Conservation (phyloP, 2,797 vertebrate genomes). For the Protonibea diacanthus region DNA sequence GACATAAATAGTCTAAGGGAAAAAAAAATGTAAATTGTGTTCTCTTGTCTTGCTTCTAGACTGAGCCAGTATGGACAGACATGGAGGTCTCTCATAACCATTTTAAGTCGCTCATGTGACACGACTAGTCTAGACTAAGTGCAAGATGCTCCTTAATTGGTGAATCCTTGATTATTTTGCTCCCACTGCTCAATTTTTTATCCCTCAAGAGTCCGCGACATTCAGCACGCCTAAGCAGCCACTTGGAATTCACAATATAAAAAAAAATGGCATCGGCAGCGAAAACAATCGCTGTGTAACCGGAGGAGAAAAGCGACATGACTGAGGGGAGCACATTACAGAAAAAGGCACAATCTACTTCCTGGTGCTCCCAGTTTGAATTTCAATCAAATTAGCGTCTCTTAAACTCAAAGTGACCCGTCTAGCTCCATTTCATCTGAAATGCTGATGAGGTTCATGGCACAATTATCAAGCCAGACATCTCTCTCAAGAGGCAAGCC, state of each 20-base stretch:
- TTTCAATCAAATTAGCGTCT: slow-evolving; percentile 86
- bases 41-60: not conserved
- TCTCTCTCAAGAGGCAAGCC: slow-evolving; percentile 81
- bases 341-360: slow-evolving; percentile 81
- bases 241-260: slow-evolving; percentile 66
- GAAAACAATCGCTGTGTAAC: slow-evolving; percentile 71
- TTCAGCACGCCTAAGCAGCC: slow-evolving; percentile 47
- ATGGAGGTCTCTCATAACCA: not conserved
- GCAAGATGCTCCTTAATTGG: slow-evolving; percentile 24
- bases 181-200: slow-evolving; percentile 29
- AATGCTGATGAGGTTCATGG: slow-evolving; percentile 86
- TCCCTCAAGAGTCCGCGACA: slow-evolving; percentile 18
- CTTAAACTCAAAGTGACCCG: slow-evolving; percentile 86
- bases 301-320: slow-evolving; percentile 74
- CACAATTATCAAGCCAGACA: slow-evolving; percentile 86
- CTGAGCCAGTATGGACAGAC: not conserved
- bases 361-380: slow-evolving; percentile 84
- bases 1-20: not conserved
- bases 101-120: slow-evolving; percentile 17
- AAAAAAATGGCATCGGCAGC: slow-evolving; percentile 52
- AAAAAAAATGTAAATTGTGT: not conserved
- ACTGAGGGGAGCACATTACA: slow-evolving; percentile 77
- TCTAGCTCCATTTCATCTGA: slow-evolving; percentile 85
- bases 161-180: slow-evolving; percentile 42
- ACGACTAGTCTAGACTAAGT: not conserved